Evolutionary conservation across 1,140 invertebrate species (phyloP), one percentile per base, ranked within the genome.

Genomic region (Galleria mellonella): DNA sequence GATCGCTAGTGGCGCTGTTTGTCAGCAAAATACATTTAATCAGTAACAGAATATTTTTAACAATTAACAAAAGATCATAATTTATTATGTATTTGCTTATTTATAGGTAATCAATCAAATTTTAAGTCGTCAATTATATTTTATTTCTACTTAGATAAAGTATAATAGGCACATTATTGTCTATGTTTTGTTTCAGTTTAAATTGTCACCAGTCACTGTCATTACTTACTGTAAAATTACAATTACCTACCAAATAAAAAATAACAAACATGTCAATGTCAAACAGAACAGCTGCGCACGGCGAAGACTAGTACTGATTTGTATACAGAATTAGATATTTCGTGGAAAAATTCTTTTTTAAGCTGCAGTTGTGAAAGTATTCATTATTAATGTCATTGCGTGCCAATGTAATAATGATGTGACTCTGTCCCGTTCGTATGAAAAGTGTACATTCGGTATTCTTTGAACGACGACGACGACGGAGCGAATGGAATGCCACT

Each of bases 401-500:
- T 37, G 9, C 9, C 6, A 37, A 9, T 37, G 23, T 23, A 27
- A 33, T 44, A 17, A 45, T 11, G 13, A 55, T 55, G 60, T 58
- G 49, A 48, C 9, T 37, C 13, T 0, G 31, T 10, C 29, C 4
- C 9, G 31, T 47, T 51, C 43, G n/a, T 32, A 53, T 52, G 54
- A 54, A 37, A 54, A 49, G 36, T 39, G 35, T 44, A 17, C 43
- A 36, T 42, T 17, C 55, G 36, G 15, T 54, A 42, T 29, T 49
- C 13, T 43, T 46, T 30, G 47, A 48, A 46, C 43, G 49, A 27
- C 39, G 41, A 13, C 37, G 43, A 27, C 39, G 41, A 13, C 37
- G 43, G 30, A 23, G 51, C 62, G 54, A 49, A 64, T 64, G 62
- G 62, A 57, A 64, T 61, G 47, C 47, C 43, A 30, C 40, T 46